Conservation (phyloP, 2,888 invertebrate genomes). For the Aphidius colemani region DNA sequence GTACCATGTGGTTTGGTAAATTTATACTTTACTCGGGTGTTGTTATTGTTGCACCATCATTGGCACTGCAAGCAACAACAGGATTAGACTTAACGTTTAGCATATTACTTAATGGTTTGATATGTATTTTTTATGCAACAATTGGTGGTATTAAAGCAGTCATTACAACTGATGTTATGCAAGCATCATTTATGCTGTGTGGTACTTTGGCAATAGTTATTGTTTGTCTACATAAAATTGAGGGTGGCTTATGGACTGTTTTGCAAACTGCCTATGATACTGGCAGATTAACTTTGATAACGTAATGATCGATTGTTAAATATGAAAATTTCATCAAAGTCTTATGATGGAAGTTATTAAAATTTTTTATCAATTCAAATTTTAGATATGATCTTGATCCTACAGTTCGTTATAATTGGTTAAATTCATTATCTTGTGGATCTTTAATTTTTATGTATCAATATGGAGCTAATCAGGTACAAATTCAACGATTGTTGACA, state of each 20-base stretch:
- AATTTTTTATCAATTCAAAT: too few species aligned
- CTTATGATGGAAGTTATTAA: too few species aligned
- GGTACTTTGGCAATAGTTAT: constrained; percentile 79
- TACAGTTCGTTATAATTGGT: constrained; percentile 82
- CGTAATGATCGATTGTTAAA: too few species aligned
- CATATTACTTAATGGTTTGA: constrained; percentile 64
- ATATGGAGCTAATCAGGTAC: constrained; percentile 87
- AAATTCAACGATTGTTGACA: constrained; percentile 75
- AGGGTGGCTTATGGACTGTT: constrained; percentile 73
- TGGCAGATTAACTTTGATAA: constrained; percentile 70
- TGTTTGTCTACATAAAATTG: constrained; percentile 68
- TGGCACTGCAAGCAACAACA: constrained; percentile 66
- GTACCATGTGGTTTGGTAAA: constrained; percentile 65
- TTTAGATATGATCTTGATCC: constrained; percentile 78
- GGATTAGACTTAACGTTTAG: constrained; percentile 60
- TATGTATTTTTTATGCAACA: constrained; percentile 85
- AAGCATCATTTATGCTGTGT: constrained; percentile 81
- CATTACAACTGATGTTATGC: constrained; percentile 83
- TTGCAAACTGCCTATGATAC: constrained; percentile 72
- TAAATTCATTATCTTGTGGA: constrained; percentile 77
- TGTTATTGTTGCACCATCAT: constrained; percentile 68
- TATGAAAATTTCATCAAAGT: too few species aligned
- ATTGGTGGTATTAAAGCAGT: constrained; percentile 93
- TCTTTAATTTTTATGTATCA: constrained; percentile 75
- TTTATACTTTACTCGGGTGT: constrained; percentile 66